phyloP scores from a whole-genome alignment of 1,140 invertebrate genomes.

The Leptinotarsa lineolata region DNA sequence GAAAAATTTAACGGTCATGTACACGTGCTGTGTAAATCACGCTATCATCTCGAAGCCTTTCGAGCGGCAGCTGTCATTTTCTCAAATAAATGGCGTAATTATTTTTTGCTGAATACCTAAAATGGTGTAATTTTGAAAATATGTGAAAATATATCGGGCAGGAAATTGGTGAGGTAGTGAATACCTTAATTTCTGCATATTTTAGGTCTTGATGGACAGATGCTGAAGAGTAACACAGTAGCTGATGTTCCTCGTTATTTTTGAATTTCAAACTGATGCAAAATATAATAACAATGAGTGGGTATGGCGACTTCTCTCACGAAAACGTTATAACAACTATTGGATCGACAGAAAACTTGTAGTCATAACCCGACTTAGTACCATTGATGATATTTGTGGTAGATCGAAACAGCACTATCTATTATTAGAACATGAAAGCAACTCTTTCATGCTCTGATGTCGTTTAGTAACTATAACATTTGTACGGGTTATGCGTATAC shows the following conservation, averaged over 20 bases:
- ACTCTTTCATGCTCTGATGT: no score
- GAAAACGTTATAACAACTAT: no score
- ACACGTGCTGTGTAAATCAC: neutral
- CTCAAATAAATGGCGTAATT: constrained; percentile 1
- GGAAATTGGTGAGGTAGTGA: constrained; percentile 5
- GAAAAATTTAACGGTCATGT: constrained; percentile 1
- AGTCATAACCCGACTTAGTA: no score
- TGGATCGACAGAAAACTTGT: no score
- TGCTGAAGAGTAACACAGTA: neutral
- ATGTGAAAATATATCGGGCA: neutral
- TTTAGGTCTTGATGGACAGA: neutral
- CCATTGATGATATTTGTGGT: no score
- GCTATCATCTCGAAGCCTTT: neutral
- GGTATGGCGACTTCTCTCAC: no score
- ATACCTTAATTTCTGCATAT: neutral
- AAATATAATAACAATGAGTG: no score
- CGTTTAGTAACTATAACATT: no score
- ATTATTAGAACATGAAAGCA: no score
- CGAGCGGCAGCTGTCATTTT: constrained; percentile 5
- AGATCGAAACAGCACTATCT: no score
- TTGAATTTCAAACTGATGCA: neutral
- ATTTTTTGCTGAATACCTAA: neutral
- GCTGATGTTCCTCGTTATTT: neutral
- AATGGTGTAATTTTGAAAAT: neutral
- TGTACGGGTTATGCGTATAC: no score